These are phyloP conservation scores for Epinephelus fuscoguttatus DNA, from an alignment of 2,113 vertebrate species.

Conservation along the genomic window DNA sequence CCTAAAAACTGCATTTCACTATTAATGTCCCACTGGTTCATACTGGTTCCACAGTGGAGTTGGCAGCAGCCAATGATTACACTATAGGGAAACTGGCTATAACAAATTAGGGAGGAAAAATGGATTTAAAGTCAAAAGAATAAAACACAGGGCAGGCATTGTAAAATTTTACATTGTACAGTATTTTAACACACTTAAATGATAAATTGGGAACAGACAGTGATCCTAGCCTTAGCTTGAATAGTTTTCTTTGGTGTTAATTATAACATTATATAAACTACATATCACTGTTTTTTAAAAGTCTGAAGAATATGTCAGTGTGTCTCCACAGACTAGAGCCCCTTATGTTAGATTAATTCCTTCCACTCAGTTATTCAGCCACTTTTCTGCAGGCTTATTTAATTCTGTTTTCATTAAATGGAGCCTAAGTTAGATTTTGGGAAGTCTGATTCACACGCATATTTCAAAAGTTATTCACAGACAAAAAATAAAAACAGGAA, in stretches of 20 bases:
- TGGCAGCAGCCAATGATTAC: background rate
- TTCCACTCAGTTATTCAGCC: background rate
- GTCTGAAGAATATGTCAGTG: background rate
- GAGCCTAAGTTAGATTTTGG: slow-evolving; percentile 9
- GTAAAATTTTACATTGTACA: too few relatives aligned
- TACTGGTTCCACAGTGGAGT: background rate
- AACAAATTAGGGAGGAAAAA: background rate
- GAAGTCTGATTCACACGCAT: slow-evolving; percentile 34
- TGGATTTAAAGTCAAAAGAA: background rate
- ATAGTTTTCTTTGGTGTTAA: background rate
- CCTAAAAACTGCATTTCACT: background rate
- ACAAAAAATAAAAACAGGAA: slow-evolving; percentile 24
- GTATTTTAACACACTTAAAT: too few relatives aligned
- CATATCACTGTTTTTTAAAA: background rate
- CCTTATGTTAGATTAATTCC: background rate
- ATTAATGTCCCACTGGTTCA: background rate
- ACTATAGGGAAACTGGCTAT: background rate
- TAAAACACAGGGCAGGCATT: background rate
- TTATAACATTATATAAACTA: background rate
- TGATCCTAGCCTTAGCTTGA: background rate
- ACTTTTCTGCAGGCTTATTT: background rate
- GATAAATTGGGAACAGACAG: too few relatives aligned
- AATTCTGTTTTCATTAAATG: background rate
- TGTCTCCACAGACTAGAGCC: background rate
- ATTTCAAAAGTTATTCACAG: slow-evolving; percentile 16